phyloP scores from a whole-genome alignment of 2,888 invertebrate species.

The Amorpha juglandis region DNA sequence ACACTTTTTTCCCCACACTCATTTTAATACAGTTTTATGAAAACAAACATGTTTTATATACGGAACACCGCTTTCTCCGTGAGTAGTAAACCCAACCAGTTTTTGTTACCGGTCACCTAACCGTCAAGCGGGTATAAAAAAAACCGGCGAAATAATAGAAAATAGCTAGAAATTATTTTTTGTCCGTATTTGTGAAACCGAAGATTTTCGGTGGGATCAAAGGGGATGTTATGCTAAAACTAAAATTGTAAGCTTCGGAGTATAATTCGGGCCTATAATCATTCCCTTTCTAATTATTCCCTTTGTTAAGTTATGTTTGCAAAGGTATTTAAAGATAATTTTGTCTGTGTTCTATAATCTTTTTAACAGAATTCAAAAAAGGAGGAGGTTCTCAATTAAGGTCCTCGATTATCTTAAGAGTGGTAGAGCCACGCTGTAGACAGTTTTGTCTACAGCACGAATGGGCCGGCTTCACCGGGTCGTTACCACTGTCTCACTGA shows the following conservation, averaged over 20 bases:
- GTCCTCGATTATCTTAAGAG: too few relatives aligned
- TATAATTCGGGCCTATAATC: conserved; percentile 14
- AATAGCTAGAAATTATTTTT: conserved; percentile 28
- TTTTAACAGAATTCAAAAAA: too few relatives aligned
- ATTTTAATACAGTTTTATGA: background rate
- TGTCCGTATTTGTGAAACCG: conserved; percentile 13
- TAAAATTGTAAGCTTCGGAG: background rate
- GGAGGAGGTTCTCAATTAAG: too few relatives aligned
- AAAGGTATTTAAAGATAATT: background rate
- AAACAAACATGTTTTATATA: conserved; percentile 22
- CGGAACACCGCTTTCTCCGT: conserved; percentile 1
- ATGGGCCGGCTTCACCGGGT: too few relatives aligned
- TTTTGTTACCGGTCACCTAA: conserved; percentile 28
- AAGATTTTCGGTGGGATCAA: conserved; percentile 30
- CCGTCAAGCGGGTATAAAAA: conserved; percentile 26
- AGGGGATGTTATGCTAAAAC: conserved; percentile 5
- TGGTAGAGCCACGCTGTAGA: too few relatives aligned
- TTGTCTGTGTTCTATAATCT: background rate
- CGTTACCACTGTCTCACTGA: too few relatives aligned
- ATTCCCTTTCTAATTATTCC: conserved; percentile 13
- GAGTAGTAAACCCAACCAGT: background rate
- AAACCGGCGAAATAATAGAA: conserved; percentile 29
- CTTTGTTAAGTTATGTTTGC: conserved; percentile 10
- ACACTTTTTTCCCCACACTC: background rate
- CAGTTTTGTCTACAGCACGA: too few relatives aligned